These are phyloP conservation scores for Xerus inauris DNA, from an alignment of 2,113 vertebrate species.

Conservation along the genomic window DNA sequence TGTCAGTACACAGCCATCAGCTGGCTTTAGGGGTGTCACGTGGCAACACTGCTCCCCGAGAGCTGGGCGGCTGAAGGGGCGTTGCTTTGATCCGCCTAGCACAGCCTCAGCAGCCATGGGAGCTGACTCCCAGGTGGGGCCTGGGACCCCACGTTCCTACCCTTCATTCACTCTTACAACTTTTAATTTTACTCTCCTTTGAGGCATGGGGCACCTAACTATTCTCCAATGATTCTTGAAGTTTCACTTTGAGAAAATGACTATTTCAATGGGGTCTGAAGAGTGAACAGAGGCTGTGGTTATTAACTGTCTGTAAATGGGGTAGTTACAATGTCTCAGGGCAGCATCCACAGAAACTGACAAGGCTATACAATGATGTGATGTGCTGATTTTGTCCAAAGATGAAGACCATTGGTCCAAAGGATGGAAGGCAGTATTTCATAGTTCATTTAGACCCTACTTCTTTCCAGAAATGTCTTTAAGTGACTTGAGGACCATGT, in stretches of 20 bases:
- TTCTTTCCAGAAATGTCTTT: not conserved
- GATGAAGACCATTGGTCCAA: rapidly evolving
- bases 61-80: not conserved
- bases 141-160: rapidly evolving
- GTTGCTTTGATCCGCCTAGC: not conserved
- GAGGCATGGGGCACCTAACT: not conserved
- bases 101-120: not conserved
- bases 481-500: too few species aligned
- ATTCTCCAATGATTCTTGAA: not conserved
- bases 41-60: not conserved
- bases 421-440: not conserved
- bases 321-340: rapidly evolving
- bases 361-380: not conserved
- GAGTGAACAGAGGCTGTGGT: not conserved
- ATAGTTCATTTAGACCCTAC: not conserved
- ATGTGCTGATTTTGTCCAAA: not conserved
- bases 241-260: constrained; percentile 8
- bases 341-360: rapidly evolving
- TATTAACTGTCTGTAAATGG: not conserved
- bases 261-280: not conserved
- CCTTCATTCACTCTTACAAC: not conserved
- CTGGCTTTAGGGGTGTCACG: not conserved
- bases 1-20: not conserved
- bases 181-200: not conserved
- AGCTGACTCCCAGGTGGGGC: not conserved